Evolutionary conservation across 2,797 vertebrate genomes (phyloP), one percentile per base, ranked within the genome.

Genomic region (Margarornis squamiger): DNA sequence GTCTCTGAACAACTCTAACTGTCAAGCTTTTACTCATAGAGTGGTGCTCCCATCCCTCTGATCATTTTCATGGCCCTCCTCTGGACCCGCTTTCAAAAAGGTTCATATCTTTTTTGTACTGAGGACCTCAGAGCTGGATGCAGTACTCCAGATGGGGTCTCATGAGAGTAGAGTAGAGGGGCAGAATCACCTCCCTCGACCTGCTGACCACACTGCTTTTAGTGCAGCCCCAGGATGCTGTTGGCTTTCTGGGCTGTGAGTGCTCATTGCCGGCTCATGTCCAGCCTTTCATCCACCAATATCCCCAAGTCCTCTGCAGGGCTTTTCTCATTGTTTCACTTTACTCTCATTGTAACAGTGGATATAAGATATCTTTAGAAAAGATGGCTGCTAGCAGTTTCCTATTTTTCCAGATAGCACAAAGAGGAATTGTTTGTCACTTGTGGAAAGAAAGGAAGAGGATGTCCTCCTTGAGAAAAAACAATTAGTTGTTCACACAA

Each of bases 191-290:
- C 17, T 58, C 65, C 38, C 29, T 89, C 1, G 4, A 15, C 58
- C 29, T 71, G 51, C 46, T 51, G 54, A 38, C 13, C 38, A 9
- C 0, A 0, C 10, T 51, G 7, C 27, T 73, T n/a, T 85, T 29
- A 12, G 8, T 51, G 36, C 21, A 67, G 36, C 30, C 29, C 24
- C 29, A 29, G 74, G 26, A n/a, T 41, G 12, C 2, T 0, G 4
- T 63, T 84, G n/a, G 62, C 26, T 11, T 52, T 41, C 10, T 41
- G 68, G 86, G 45, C 26, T 70, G 30, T 0, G 3, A 30, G 74
- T 0, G 0, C 30, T 20, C 20, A 15, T 16, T 63, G 19, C 3
- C 0, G 0, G 15, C 14, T 81, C 15, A 11, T 24, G 51, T 21
- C 10, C 52, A 66, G 63, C 51, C 48, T 80, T 59, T 59, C 29